Conservation (phyloP, 1,140 invertebrate species). For the Protaetia brevitarsis region DNA sequence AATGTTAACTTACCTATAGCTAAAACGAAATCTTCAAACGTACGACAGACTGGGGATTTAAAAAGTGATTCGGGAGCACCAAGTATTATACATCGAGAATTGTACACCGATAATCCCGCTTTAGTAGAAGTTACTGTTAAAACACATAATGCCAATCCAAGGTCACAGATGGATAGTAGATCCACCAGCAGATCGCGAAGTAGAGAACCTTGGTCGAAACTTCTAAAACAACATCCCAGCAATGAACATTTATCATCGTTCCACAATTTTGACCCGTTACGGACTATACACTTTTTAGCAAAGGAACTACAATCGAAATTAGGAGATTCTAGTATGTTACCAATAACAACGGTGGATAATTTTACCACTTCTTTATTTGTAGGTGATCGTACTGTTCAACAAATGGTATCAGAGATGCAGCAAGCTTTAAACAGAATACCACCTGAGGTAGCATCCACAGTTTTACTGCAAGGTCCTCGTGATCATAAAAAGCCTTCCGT, state of each 20-base stretch:
- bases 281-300: slow-evolving; percentile 44
- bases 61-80: slow-evolving; percentile 1
- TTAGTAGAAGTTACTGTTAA: slow-evolving; percentile 33
- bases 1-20: background rate
- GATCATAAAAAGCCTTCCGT: background rate
- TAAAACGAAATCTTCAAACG: background rate
- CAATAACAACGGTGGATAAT: slow-evolving; percentile 15
- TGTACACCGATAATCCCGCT: slow-evolving; percentile 29
- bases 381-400: slow-evolving; percentile 39
- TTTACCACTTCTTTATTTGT: slow-evolving; percentile 28
- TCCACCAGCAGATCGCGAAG: background rate
- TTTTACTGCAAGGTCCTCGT: slow-evolving; percentile 30
- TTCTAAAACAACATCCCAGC: slow-evolving; percentile 36
- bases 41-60: background rate
- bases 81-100: slow-evolving; percentile 19
- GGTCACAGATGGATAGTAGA: slow-evolving; percentile 30
- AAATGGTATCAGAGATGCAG: slow-evolving; percentile 44
- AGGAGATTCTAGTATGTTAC: slow-evolving; percentile 35
- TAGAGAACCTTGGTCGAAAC: slow-evolving; percentile 40
- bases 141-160: slow-evolving; percentile 29
- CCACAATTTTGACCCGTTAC: slow-evolving; percentile 43
- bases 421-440: slow-evolving; percentile 43
- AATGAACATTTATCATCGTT: slow-evolving; percentile 40
- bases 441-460: slow-evolving; percentile 39
- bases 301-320: slow-evolving; percentile 42